Base-by-base conservation (phyloP, 1,140 invertebrate genomes). In the Conus betulinus region DNA sequence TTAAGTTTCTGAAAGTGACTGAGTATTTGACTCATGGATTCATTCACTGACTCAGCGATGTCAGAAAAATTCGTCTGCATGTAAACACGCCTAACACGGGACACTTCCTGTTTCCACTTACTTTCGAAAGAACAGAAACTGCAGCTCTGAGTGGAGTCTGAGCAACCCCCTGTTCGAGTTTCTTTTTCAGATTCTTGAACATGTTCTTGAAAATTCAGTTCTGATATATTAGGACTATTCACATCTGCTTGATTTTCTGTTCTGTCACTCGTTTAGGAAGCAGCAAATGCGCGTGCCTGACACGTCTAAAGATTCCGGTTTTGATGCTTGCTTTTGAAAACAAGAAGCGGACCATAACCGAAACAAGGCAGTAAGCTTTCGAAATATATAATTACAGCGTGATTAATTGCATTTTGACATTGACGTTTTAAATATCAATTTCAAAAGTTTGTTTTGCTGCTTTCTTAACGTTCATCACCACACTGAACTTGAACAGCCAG, bases 131-230 rank as follows among this genome's bases (percentile, higher is more conserved):
- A 55, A 91, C 89, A 52, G 91, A 90, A 27, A 94, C 91, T 15
- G 93, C 93, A 76, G 91, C 91, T 88, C 92, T 92, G 17, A 93
- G 89, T 4, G 92, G 91, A n/a, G 91, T 91, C 67, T 94, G 92
- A 79, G 91, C 91, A 39, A 94, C 93, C 39, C 92, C 93, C 88
- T 94, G 93, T 74, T 94, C 93, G 51, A 94, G 71, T 76, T 92
- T 94, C 89, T 93, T 94, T 89, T 92, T 93, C 63, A 94, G 87
- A 90, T 93, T 94, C 89, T 93, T 94, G 86, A 94, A 94, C 93
- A 94, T 94, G 13, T 83, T 74, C 27, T 60, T 67, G 63, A 52
- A 67, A 74, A 39, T 20, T n/a, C 8, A 51, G 27, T 23, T 51
- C n/a, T 74, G 84, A 53, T 85, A 0, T 5, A 39, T 52, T 20